Evolutionary conservation across 2,113 vertebrate species (phyloP), one percentile per base, ranked within the genome.

Genomic region (Megalops atlanticus): DNA sequence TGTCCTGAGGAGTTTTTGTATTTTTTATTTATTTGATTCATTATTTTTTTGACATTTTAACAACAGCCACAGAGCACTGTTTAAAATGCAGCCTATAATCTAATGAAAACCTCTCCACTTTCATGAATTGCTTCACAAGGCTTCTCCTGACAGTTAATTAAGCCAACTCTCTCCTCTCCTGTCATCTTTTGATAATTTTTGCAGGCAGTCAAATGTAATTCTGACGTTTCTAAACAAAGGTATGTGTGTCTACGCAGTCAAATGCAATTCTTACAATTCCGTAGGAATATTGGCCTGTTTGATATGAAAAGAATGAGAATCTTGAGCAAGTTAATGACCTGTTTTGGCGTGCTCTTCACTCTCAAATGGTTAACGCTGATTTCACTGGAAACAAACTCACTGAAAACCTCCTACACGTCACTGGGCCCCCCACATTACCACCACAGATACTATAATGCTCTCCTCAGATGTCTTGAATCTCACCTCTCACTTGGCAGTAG

Each of bases 121-220:
- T 45, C 43, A 10, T 45, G 43, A 45, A 45, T 45, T 45, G 6
- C 52, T n/a, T 58, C 52, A 58, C 52, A 58, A 58, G 21, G 24
- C 52, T 64, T 1, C 58, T n/a, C 58, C n/a, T 64, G 58, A 64
- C 58, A 64, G 58, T 64, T 64, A 64, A 64, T 64, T 64, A 64
- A 64, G 8, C 31, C 31, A 1, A 31, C 58, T 10, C 7, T 64
- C n/a, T 64, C 58, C 24, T 18, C 52, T 31, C 31, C 58, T 64
- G 18, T 58, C 52, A n/a, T 58, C 11, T 64, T 64, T 24, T 27
- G n/a, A 64, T 31, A 10, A 31, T 27, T 64, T n/a, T 27, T 64
- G 43, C 43, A 45, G 6, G n/a, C 6, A 11, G n/a, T n/a, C 24
- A 27, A 31, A 10, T 27, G n/a, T 31, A 31, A 31, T 27, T 64